Conservation (phyloP, 2,113 vertebrate genomes). For the Pachyramphus minor region DNA sequence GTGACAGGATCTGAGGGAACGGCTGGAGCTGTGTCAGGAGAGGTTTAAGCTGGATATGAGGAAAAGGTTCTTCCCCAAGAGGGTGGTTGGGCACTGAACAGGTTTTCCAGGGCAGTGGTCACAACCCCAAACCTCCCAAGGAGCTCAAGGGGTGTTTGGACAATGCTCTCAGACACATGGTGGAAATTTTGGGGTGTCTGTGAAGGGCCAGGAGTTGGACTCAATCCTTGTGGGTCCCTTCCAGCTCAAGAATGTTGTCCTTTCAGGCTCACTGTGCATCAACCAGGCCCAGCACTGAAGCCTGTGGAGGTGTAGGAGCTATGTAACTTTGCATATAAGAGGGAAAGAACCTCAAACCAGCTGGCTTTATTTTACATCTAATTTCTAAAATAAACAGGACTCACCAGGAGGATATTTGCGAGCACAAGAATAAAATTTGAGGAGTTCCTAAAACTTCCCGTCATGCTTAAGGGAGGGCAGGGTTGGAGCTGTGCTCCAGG, state of each 20-base stretch:
- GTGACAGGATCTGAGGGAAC: rapidly evolving
- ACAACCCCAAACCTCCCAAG: rapidly evolving
- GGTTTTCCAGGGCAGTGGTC: neutral
- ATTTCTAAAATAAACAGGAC: neutral
- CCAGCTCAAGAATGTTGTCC: neutral
- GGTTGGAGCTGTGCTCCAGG: neutral
- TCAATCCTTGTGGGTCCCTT: neutral
- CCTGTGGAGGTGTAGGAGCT: neutral
- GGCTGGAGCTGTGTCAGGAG: neutral
- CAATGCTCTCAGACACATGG: rapidly evolving
- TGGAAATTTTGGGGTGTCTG: neutral
- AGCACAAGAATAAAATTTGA: neutral
- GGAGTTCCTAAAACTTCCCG: neutral
- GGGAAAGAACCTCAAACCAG: neutral
- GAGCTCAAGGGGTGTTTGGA: neutral
- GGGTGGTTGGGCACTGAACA: neutral
- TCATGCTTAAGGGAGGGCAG: neutral
- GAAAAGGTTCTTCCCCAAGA: neutral
- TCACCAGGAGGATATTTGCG: neutral
- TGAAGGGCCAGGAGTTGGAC: neutral
- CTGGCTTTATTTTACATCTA: neutral
- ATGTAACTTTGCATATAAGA: rapidly evolving
- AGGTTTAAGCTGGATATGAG: rapidly evolving
- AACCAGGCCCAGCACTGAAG: neutral
- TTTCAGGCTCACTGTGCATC: neutral